Conservation (phyloP, 2,888 invertebrate genomes). For the Ctena decussata region DNA sequence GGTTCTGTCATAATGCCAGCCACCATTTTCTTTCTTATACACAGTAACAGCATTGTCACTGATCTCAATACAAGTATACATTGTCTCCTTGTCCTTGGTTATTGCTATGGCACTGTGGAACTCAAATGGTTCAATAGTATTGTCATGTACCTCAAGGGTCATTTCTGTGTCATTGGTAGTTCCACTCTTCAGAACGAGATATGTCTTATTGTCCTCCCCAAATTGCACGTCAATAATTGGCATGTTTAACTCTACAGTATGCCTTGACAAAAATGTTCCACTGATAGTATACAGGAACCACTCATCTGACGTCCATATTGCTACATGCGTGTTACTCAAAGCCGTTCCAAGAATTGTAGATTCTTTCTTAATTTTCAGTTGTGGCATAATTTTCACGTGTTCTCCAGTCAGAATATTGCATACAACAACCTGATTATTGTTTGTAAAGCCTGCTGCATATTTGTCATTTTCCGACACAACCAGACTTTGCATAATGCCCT, state of each 20-base stretch:
- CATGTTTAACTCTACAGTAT: slow-evolving; percentile 77
- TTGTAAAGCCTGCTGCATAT: slow-evolving; percentile 98
- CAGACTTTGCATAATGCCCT: slow-evolving; percentile 97
- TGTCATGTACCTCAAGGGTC: slow-evolving; percentile 82
- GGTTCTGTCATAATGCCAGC: slow-evolving; percentile 84
- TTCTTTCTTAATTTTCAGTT: slow-evolving; percentile 89
- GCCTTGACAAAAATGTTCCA: slow-evolving; percentile 73
- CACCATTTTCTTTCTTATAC: slow-evolving; percentile 77
- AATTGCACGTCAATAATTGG: slow-evolving; percentile 76
- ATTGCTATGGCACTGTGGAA: slow-evolving; percentile 86
- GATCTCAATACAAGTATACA: slow-evolving; percentile 86
- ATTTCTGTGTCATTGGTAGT: slow-evolving; percentile 80
- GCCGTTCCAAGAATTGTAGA: slow-evolving; percentile 82
- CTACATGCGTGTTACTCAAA: slow-evolving; percentile 82
- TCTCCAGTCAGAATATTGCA: slow-evolving; percentile 98
- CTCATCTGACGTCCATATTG: slow-evolving; percentile 80
- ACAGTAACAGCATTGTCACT: slow-evolving; percentile 85
- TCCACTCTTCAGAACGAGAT: slow-evolving; percentile 80
- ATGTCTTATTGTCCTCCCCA: slow-evolving; percentile 70
- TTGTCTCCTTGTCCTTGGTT: slow-evolving; percentile 73
- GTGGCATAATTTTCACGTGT: slow-evolving; percentile 94
- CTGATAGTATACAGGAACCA: slow-evolving; percentile 81
- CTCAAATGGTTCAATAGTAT: slow-evolving; percentile 83
- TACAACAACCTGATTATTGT: slow-evolving; percentile 97
- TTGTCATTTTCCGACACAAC: slow-evolving; percentile 98